These are phyloP conservation scores for Aphelocoma californica DNA, from an alignment of 2,797 vertebrate genomes.

Conservation along the genomic window DNA sequence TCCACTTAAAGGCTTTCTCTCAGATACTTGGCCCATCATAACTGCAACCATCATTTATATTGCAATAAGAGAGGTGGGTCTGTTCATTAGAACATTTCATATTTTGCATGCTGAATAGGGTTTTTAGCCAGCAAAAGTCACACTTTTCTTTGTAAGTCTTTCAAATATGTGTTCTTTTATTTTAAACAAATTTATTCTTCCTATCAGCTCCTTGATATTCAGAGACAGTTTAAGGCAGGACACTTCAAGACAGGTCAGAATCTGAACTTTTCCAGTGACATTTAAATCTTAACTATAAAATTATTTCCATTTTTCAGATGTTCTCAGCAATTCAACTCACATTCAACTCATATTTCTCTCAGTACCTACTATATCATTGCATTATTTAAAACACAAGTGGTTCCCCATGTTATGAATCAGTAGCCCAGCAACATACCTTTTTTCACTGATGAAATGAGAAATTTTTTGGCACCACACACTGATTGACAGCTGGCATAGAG, in stretches of 20 bases:
- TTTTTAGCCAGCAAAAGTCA: background rate
- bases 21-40: background rate
- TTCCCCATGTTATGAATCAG: background rate
- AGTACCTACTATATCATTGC: background rate
- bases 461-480: background rate
- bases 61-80: background rate
- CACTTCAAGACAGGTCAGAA: conserved; percentile 23
- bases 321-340: background rate
- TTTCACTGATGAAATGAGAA: background rate
- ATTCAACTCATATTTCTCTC: background rate
- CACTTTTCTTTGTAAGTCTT: background rate
- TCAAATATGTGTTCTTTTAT: background rate
- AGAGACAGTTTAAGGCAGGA: background rate
- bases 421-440: background rate
- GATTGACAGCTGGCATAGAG: background rate
- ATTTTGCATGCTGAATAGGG: background rate
- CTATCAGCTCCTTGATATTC: conserved; percentile 23
- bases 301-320: conserved; percentile 21
- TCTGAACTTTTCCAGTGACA: conserved; percentile 48
- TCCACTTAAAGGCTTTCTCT: background rate
- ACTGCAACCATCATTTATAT: background rate
- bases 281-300: conserved; percentile 34
- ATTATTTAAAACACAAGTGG: background rate
- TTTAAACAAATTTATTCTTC: conserved; percentile 33
- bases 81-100: background rate